phyloP scores from a whole-genome alignment of 2,888 invertebrate genomes.

The Epinotia bilunana region DNA sequence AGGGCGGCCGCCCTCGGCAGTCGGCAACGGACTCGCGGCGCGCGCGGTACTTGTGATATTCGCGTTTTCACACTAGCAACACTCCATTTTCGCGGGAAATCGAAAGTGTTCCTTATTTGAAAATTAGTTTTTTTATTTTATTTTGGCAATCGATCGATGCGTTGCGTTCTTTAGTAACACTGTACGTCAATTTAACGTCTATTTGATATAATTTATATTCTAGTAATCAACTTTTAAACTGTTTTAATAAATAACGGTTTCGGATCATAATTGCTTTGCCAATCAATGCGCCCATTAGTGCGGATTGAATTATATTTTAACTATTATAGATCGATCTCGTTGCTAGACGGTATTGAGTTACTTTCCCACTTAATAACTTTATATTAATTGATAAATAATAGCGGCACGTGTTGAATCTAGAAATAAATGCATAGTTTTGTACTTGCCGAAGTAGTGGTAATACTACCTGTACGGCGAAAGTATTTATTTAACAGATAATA shows the following conservation, averaged over 20 bases:
- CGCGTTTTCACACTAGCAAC: constrained; percentile 37
- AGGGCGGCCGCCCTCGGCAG: constrained; percentile 82
- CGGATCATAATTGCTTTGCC: constrained; percentile 48
- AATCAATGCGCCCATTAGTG: constrained; percentile 48
- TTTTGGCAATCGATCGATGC: background rate
- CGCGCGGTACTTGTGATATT: constrained; percentile 47
- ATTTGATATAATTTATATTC: constrained; percentile 27
- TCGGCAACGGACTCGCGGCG: constrained; percentile 70
- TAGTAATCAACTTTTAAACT: constrained; percentile 38
- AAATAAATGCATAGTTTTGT: background rate
- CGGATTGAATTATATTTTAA: constrained; percentile 34
- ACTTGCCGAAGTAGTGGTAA: background rate
- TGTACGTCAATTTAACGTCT: constrained; percentile 13
- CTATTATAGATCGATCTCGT: constrained; percentile 47
- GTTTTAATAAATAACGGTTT: constrained; percentile 34
- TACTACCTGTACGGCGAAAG: background rate
- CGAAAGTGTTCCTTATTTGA: constrained; percentile 24
- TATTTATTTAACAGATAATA: too few species aligned
- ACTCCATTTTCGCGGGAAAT: constrained; percentile 36
- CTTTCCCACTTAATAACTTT: constrained; percentile 27
- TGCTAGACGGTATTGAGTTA: constrained; percentile 30
- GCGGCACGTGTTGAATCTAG: constrained; percentile 28
- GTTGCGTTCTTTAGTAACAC: background rate
- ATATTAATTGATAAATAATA: constrained; percentile 39
- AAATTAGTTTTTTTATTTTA: background rate